A percentile compares a stretch with the other conserved stretches of the same genome.
Conservation (phyloP, 2,797 vertebrate genomes). For the Danionella dracula region DNA sequence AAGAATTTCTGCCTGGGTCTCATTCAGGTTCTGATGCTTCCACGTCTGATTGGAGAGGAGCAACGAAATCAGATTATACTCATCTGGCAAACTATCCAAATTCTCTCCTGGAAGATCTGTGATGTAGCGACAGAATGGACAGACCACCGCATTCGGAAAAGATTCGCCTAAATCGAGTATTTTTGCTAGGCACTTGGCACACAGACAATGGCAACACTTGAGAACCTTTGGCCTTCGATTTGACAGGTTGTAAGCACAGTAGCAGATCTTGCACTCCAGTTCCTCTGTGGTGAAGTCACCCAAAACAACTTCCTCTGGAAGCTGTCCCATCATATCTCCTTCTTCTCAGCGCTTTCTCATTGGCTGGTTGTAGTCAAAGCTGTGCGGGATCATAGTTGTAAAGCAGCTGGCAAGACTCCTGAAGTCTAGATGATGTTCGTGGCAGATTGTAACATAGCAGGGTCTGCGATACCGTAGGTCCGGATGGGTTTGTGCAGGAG, state of each 20-base stretch:
- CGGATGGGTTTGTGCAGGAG: conserved; percentile 41
- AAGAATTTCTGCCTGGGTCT: conserved; percentile 76
- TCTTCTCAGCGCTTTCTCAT: conserved; percentile 36
- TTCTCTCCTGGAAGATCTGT: conserved; percentile 78
- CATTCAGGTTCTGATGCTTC: conserved; percentile 73
- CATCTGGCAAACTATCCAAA: conserved; percentile 80
- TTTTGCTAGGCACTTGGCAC: conserved; percentile 87
- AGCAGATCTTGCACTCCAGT: conserved; percentile 96
- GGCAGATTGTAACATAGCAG: conserved; percentile 3
- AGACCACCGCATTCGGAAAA: conserved; percentile 76
- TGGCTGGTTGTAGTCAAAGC: conserved; percentile 20
- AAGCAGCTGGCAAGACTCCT: conserved; percentile 22
- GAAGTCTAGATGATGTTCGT: conserved; percentile 12
- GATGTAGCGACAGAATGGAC: conserved; percentile 89
- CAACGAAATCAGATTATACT: conserved; percentile 80
- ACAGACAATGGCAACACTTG: conserved; percentile 88
- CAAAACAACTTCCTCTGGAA: conserved; percentile 61
- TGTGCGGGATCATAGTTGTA: conserved; percentile 12
- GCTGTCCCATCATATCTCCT: conserved; percentile 67
- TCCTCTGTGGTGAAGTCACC: conserved; percentile 73
- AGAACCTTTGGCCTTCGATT: conserved; percentile 86
- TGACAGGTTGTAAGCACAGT: conserved; percentile 80
- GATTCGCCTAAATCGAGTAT: conserved; percentile 86
- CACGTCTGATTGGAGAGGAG: conserved; percentile 76
- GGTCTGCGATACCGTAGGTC: not conserved